Percentiles rank a stretch among this genome's conserved stretches.
phyloP scores from a whole-genome alignment of 2,113 vertebrate species.

The Dicaeum eximium region DNA sequence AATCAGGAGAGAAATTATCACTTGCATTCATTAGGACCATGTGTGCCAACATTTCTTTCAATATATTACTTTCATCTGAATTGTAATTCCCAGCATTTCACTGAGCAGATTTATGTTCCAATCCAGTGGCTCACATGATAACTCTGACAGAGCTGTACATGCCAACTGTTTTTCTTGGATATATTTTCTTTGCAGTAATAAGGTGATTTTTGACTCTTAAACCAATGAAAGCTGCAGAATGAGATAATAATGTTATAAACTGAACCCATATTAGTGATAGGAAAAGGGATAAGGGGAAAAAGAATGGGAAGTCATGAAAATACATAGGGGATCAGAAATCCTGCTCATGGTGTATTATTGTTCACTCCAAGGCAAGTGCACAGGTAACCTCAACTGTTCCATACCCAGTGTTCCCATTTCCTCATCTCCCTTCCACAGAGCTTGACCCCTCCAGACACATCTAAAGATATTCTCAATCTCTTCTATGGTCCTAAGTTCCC shows the following conservation, averaged over 20 bases:
- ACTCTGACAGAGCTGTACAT: neutral
- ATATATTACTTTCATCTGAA: neutral
- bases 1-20: neutral
- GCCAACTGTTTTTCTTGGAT: neutral
- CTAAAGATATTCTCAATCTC: neutral
- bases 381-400: neutral
- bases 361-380: neutral
- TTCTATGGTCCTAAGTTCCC: neutral
- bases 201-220: neutral
- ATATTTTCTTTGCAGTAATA: neutral
- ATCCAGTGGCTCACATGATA: neutral
- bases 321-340: neutral
- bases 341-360: neutral
- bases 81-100: neutral
- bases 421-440: neutral
- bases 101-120: neutral
- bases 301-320: neutral
- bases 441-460: neutral
- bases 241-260: neutral
- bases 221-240: neutral
- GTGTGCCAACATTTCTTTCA: neutral
- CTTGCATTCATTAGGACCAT: neutral
- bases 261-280: neutral
- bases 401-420: neutral
- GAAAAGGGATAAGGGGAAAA: neutral